Evolutionary conservation across 1,140 invertebrate genomes (phyloP).

Genomic region (Notospermus geniculatus): DNA sequence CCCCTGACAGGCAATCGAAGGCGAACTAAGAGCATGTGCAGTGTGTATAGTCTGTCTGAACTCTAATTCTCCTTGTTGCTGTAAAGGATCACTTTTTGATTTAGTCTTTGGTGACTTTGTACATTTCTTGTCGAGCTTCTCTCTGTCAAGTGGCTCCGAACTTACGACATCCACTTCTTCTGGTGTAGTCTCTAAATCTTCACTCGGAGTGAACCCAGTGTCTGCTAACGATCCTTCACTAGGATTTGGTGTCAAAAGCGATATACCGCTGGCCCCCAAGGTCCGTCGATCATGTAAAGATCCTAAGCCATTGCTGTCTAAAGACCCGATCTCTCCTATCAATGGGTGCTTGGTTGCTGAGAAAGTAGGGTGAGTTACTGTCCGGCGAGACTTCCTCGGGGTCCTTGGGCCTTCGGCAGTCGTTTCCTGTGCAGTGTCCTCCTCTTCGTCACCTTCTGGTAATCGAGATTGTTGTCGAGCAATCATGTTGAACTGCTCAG

Average conservation of each 20-base stretch:
- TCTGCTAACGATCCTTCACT: neutral
- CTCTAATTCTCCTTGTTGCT: too few species aligned
- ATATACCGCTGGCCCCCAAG: neutral
- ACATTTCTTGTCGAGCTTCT: too few species aligned
- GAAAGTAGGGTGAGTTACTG: neutral
- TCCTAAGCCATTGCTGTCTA: conserved; percentile 6
- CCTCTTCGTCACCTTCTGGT: neutral
- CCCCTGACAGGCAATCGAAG: too few species aligned
- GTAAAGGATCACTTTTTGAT: too few species aligned
- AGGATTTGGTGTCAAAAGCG: neutral
- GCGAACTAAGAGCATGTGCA: too few species aligned
- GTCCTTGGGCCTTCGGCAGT: neutral
- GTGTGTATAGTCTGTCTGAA: too few species aligned
- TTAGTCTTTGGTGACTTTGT: too few species aligned
- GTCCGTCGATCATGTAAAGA: neutral
- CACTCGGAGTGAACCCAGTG: too few species aligned
- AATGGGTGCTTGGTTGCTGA: neutral
- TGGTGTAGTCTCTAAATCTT: too few species aligned
- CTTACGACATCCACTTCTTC: too few species aligned
- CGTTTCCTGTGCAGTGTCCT: neutral
- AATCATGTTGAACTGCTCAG: conserved; percentile 5
- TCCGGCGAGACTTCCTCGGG: neutral
- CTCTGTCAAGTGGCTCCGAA: too few species aligned
- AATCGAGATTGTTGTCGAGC: neutral
- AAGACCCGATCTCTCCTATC: neutral